Evolutionary conservation across 2,113 vertebrate genomes (phyloP).

Genomic region (Tylochromis polylepis): DNA sequence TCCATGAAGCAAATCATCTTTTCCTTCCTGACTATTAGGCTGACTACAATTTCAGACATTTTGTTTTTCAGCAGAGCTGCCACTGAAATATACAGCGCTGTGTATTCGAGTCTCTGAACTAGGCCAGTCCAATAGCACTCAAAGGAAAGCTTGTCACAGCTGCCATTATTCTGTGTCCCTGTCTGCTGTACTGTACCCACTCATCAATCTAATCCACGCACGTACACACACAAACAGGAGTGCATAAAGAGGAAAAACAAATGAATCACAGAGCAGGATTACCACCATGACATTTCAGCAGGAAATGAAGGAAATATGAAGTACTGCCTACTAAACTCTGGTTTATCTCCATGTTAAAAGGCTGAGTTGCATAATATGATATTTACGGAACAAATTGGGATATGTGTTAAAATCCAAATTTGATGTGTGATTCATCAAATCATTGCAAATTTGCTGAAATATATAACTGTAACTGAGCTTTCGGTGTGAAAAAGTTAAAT

Average conservation of each 20-base stretch:
- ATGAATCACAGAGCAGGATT: not conserved
- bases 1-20: not conserved
- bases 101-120: conserved; percentile 26
- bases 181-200: not conserved
- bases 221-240: not conserved
- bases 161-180: conserved; percentile 9
- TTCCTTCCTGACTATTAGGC: not conserved
- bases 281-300: not conserved
- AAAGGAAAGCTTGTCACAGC: conserved; percentile 15
- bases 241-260: not conserved
- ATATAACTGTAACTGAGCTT: not conserved
- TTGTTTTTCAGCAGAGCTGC: not conserved
- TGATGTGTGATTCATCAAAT: not conserved
- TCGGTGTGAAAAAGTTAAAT: not conserved
- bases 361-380: not conserved
- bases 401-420: not conserved
- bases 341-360: not conserved
- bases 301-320: not conserved
- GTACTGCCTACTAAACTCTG: not conserved
- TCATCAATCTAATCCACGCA: conserved; percentile 31
- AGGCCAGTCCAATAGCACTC: conserved; percentile 55
- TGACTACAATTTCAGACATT: not conserved
- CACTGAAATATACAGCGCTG: conserved; percentile 6
- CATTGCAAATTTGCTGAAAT: not conserved
- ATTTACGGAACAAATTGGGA: not conserved